Conservation (phyloP, 2,113 vertebrate genomes). For the Cercocebus atys region DNA sequence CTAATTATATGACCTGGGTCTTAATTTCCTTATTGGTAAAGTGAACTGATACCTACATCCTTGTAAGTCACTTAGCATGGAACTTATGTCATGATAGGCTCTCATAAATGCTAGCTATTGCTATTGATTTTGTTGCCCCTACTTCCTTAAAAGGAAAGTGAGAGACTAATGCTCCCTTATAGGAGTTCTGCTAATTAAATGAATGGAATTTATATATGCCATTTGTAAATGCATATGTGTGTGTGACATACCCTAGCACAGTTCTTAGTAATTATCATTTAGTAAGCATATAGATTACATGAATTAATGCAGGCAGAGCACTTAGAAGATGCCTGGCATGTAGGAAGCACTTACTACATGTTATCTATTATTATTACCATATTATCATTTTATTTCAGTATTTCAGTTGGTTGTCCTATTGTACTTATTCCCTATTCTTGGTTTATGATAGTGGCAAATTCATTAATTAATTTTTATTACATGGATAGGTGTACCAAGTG, state of each 20-base stretch:
- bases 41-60: neutral
- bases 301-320: neutral
- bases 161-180: neutral
- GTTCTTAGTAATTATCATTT: neutral
- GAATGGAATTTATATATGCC: neutral
- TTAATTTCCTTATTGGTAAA: neutral
- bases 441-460: neutral
- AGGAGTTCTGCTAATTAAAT: neutral
- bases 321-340: neutral
- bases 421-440: neutral
- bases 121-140: neutral
- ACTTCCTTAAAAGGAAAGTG: neutral
- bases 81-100: neutral
- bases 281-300: neutral
- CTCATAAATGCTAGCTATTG: neutral
- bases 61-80: neutral
- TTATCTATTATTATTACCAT: neutral
- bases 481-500: neutral
- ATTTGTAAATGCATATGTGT: neutral
- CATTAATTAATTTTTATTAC: neutral
- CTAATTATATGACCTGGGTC: neutral
- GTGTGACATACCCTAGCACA: neutral
- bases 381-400: neutral
- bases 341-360: neutral
- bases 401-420: neutral